Evolutionary conservation across 35 echinoderm and acorn worm genomes (phyloP).

Genomic region (Acanthaster planci): DNA sequence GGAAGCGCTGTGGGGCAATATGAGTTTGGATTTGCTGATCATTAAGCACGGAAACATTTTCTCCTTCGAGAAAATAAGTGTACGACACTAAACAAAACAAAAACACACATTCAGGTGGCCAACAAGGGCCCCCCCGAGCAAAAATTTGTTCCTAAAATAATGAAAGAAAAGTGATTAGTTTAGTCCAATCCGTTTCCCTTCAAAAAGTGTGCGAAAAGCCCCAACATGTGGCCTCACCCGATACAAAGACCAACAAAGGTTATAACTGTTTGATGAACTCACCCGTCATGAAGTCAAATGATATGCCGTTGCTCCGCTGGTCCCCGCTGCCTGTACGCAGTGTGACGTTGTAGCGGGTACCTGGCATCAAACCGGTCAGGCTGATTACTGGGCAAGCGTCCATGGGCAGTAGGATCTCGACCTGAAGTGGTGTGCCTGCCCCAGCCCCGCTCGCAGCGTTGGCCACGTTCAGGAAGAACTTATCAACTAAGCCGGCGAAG

Average conservation of each 20-base stretch:
- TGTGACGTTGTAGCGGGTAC: slow-evolving; percentile 44
- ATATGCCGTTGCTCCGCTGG: slow-evolving; percentile 9
- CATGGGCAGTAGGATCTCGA: slow-evolving; percentile 29
- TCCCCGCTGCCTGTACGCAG: slow-evolving; percentile 9
- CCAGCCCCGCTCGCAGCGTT: slow-evolving; percentile 9
- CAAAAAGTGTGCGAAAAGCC: no score
- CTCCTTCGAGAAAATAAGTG: no score
- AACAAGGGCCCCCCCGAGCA: not conserved
- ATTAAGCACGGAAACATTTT: not conserved
- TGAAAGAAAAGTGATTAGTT: not conserved
- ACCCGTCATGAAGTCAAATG: slow-evolving; percentile 42
- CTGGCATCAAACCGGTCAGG: slow-evolving; percentile 48
- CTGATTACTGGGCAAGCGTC: slow-evolving; percentile 58
- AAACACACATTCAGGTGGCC: not conserved
- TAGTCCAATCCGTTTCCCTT: no score
- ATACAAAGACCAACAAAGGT: not conserved
- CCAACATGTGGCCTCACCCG: not conserved
- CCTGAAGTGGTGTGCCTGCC: slow-evolving; percentile 28
- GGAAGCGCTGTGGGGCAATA: not conserved
- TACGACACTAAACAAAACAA: no score
- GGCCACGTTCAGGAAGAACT: not conserved
- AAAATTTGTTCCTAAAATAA: not conserved
- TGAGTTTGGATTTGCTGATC: no score
- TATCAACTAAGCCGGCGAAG: not conserved
- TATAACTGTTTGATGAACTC: not conserved